Conservation (phyloP, 1,140 invertebrate species). For the Magallana ariakensis region DNA sequence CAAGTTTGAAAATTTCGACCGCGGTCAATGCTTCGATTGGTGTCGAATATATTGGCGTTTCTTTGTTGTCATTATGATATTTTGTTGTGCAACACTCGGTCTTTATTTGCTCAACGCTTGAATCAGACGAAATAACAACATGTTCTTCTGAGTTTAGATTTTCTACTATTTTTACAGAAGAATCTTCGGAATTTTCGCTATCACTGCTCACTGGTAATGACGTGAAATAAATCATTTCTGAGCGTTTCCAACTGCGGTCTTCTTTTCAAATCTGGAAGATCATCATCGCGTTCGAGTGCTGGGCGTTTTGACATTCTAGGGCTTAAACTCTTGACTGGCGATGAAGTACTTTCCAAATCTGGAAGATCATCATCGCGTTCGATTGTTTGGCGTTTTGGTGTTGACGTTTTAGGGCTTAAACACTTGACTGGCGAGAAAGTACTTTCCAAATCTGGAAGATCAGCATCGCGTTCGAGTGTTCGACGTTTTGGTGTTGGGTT, state of each 20-base stretch:
- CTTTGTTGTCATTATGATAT: background rate
- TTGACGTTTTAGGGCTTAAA: too few species aligned
- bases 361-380: too few species aligned
- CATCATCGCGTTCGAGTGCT: background rate
- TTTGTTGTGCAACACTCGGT: background rate
- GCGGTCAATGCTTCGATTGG: background rate
- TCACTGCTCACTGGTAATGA: background rate
- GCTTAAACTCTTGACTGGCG: background rate
- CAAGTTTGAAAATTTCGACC: background rate
- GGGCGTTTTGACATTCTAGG: background rate
- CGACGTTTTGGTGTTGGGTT: too few species aligned
- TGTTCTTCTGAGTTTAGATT: background rate
- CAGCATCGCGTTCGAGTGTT: background rate
- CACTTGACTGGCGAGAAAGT: background rate
- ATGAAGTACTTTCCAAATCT: background rate
- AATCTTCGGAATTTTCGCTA: conserved; percentile 9
- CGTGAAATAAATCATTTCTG: background rate
- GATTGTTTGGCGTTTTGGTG: too few species aligned
- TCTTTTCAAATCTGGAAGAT: background rate
- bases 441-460: background rate
- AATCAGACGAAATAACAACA: background rate
- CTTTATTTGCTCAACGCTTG: background rate
- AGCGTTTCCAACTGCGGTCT: too few species aligned
- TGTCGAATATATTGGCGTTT: background rate
- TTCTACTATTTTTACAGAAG: background rate